Conservation (phyloP, 2,888 invertebrate species). For the Sericinus montela region DNA sequence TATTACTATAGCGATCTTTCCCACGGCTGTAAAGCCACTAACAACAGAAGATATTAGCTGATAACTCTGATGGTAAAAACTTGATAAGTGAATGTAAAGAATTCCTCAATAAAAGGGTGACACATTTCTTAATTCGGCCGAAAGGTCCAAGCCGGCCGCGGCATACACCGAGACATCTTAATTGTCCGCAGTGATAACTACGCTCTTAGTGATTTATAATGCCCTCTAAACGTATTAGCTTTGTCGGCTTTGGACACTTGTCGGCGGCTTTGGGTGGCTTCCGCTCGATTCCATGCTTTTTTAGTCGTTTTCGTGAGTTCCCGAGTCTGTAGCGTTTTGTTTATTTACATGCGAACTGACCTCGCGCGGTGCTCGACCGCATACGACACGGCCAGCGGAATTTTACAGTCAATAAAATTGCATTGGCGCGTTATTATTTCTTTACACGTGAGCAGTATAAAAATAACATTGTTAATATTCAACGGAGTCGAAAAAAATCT, state of each 20-base stretch:
- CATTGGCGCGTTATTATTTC: no score
- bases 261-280: slow-evolving; percentile 57
- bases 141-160: no score
- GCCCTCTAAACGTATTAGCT: no score
- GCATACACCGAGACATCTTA: no score
- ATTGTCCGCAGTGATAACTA: no score
- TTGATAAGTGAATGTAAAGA: slow-evolving; percentile 13
- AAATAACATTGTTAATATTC: no score
- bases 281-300: slow-evolving; percentile 48
- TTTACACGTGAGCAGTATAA: no score
- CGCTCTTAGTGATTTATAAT: no score
- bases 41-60: slow-evolving; percentile 2
- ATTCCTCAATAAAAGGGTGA: slow-evolving; percentile 27
- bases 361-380: slow-evolving; percentile 12
- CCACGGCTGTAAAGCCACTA: slow-evolving; percentile 2
- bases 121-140: slow-evolving; percentile 39
- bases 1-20: neutral
- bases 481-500: no score
- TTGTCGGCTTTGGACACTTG: slow-evolving; percentile 66
- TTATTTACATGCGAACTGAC: slow-evolving; percentile 30
- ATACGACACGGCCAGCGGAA: neutral
- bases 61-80: slow-evolving; percentile 3
- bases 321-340: slow-evolving; percentile 21
- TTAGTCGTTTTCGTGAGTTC: slow-evolving; percentile 26
- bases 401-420: no score